Evolutionary conservation across 2,113 vertebrate genomes (phyloP).

Genomic region (Illadopsis cleaveri): DNA sequence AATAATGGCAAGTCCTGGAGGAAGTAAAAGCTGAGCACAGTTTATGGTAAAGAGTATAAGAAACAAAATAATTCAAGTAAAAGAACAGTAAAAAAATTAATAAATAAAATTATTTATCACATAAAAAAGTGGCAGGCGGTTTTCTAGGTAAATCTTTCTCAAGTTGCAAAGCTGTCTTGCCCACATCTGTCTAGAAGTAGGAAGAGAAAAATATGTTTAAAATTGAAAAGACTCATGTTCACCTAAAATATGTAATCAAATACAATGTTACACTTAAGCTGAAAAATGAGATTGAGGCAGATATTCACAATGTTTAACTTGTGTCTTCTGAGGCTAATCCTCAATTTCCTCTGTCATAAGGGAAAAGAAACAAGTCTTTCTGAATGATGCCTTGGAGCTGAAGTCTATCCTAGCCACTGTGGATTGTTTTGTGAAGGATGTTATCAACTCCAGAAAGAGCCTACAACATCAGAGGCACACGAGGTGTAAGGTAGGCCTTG

Average conservation of each 20-base stretch:
- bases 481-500: background rate
- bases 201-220: background rate
- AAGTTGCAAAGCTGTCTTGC: background rate
- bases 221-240: background rate
- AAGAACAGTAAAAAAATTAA: background rate
- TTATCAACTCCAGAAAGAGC: background rate
- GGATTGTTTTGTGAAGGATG: background rate
- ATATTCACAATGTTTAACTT: background rate
- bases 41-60: background rate
- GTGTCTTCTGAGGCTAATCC: background rate
- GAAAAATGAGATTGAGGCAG: background rate
- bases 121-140: background rate
- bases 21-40: background rate
- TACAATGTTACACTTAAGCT: background rate
- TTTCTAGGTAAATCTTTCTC: background rate
- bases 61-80: background rate
- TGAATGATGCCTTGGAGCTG: background rate
- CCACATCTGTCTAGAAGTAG: background rate
- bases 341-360: background rate
- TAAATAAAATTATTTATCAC: background rate
- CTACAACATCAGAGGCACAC: background rate
- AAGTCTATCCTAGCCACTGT: background rate
- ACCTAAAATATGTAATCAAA: background rate
- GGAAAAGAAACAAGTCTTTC: background rate
- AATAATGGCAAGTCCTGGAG: background rate